Base-by-base conservation (phyloP, 2,113 vertebrate genomes). In the Pyxicephalus adspersus region DNA sequence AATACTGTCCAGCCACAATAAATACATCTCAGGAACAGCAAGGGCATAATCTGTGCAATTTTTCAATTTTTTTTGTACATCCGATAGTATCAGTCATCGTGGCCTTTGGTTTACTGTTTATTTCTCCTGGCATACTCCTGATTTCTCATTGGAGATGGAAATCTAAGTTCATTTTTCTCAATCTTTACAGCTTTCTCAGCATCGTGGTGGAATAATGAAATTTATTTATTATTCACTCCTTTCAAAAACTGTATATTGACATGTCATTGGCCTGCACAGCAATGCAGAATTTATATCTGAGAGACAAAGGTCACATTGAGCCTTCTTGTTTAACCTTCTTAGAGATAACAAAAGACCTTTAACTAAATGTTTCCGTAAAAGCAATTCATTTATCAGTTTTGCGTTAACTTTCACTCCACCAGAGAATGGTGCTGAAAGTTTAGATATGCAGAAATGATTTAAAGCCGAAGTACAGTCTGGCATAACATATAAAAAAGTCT, bases 131-230 rank as follows among this genome's bases (percentile, higher is more conserved):
- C 71, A 82, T 66, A 82, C 63, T 66, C 61, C 38, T 82, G 51
- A 82, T 82, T 82, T 82, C 61, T 57, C 70, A 73, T 74, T 66
- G 71, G 63, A 82, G 80, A 82, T 82, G 71, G 80, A 75, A 82
- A 82, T 75, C 80, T 81, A 31, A 75, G 80, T 82, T 34, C 61
- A 82, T 82, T 61, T 82, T 75, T 75, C 70, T 82, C 51, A 74
- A 75, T 82, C 61, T 82, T 63, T 28, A 29, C 51, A 58, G 70
- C 61, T 26, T 82, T 82, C 63, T 81, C 50, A 58, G 61, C 31
- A 15, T 64, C 18, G 20, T 29, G 50, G 23, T 50, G 28, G 23
- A 74, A 66, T 58, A 82, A 58, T 75, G 50, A 74, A 82, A 75
- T 73, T 38, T 72, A 72, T 73, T 81, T 81, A 73, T 81, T 81